phyloP scores from a whole-genome alignment of 2,888 invertebrate species.

The Willowsia nigromaculata region DNA sequence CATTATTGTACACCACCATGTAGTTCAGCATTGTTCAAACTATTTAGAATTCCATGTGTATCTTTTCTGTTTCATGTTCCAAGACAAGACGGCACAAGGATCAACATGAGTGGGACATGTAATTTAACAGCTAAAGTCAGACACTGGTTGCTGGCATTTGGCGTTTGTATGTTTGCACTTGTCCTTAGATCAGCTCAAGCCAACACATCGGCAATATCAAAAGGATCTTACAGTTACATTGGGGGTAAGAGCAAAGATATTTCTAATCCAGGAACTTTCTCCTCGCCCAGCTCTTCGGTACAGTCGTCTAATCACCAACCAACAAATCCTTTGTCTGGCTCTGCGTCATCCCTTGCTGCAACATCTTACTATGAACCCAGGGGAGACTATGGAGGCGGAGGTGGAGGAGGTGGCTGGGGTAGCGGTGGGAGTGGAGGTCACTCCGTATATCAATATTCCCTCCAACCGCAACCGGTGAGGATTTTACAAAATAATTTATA shows the following conservation, averaged over 20 bases:
- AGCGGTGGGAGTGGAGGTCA: conserved; percentile 43
- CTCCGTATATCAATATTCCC: conserved; percentile 31
- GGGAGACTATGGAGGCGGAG: conserved; percentile 65
- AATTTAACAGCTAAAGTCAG: background rate
- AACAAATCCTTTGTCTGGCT: background rate
- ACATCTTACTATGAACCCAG: conserved; percentile 67
- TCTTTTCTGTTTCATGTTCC: background rate
- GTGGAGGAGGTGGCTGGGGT: conserved; percentile 12
- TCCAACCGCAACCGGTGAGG: conserved; percentile 41
- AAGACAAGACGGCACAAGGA: background rate
- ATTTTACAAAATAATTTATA: background rate
- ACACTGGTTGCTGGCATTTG: background rate
- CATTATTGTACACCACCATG: too few relatives aligned
- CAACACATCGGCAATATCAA: background rate
- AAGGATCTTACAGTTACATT: conserved; percentile 42
- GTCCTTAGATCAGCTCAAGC: background rate
- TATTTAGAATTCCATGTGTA: too few relatives aligned
- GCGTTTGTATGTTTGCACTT: background rate
- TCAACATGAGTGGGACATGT: background rate
- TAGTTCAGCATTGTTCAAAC: too few relatives aligned
- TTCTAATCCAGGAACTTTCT: conserved; percentile 9
- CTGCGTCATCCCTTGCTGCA: conserved; percentile 40
- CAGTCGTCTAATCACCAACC: background rate
- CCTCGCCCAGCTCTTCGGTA: background rate
- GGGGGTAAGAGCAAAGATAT: conserved; percentile 58